Evolutionary conservation across 2,113 vertebrate genomes (phyloP), one percentile per base, ranked within the genome.

Genomic region (Charina bottae): DNA sequence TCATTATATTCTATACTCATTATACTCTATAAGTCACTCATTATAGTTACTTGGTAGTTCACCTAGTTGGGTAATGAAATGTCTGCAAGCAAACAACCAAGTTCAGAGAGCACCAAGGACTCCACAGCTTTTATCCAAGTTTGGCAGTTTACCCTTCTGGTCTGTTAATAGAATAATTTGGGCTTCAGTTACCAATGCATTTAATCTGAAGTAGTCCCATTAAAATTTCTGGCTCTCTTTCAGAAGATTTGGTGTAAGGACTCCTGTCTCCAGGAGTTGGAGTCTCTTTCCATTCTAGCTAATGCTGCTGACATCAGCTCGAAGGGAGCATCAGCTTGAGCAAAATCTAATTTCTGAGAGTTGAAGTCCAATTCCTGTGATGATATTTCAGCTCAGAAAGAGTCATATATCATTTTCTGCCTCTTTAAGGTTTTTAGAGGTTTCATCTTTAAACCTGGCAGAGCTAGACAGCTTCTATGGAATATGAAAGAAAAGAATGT

Each of bases 401-500:
- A 55, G 55, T 92, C 5, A 7, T 89, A 84, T 88, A 62, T 90
- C 89, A 90, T 94, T 83, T 85, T 46, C 58, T 85, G 11, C 87
- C 11, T 54, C 33, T 91, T 93, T 93, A 91, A 92, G 89, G 93
- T 85, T n/a, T 60, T 53, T 90, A 87, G 49, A 15, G 26, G 62
- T 83, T 93, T 93, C 87, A 91, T 68, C 89, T 89, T 85, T 94
- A n/a, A 26, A 78, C 23, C n/a, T 93, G 58, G 55, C 10, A 83
- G 72, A 6, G 26, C 91, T 72, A 21, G 92, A 93, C 84, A 62
- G 85, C 93, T 89, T 94, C 37, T 92, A 53, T 28, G 24, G 56
- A 91, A 93, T 90, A 72, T 91, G 13, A 85, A 26, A 93, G 64
- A 33, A 95, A 90, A 95, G 56, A 93, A 91, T 55, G 78, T 23